phyloP scores from a whole-genome alignment of 35 echinoderm and acorn worm genomes.

The Apostichopus californicus region DNA sequence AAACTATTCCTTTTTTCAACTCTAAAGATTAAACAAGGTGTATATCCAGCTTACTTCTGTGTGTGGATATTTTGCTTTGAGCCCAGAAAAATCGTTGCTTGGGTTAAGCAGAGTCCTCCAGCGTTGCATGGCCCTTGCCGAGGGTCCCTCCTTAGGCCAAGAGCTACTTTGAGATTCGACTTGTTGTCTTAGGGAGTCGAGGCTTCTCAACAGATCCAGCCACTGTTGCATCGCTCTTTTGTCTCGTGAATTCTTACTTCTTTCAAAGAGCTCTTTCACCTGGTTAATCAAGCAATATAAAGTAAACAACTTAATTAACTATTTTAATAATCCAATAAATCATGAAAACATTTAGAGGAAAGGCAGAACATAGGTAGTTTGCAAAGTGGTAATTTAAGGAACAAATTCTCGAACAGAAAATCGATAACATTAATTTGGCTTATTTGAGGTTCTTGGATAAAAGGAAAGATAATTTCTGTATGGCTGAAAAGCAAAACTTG shows the following conservation, averaged over 20 bases:
- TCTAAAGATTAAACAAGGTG: too few relatives aligned
- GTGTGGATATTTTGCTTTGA: slow-evolving; percentile 92
- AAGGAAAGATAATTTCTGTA: too few relatives aligned
- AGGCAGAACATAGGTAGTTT: too few relatives aligned
- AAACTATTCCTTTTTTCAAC: too few relatives aligned
- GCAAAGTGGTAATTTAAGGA: too few relatives aligned
- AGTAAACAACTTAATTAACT: too few relatives aligned
- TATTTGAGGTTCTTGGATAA: too few relatives aligned
- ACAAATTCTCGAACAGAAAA: too few relatives aligned
- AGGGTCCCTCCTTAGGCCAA: slow-evolving; percentile 44
- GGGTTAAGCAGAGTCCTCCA: slow-evolving; percentile 81
- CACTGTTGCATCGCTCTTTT: slow-evolving; percentile 91
- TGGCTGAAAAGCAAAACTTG: too few relatives aligned
- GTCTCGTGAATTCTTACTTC: slow-evolving; percentile 87
- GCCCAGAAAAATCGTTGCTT: slow-evolving; percentile 78
- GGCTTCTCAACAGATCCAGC: slow-evolving; percentile 74
- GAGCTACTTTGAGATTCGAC: slow-evolving; percentile 32
- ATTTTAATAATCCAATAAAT: too few relatives aligned
- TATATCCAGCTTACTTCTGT: slow-evolving; percentile 70
- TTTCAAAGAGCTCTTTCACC: slow-evolving; percentile 81
- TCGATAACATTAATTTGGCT: too few relatives aligned
- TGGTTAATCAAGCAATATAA: background rate
- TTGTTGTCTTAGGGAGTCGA: slow-evolving; percentile 58
- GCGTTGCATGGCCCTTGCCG: slow-evolving; percentile 61
- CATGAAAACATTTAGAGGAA: too few relatives aligned